phyloP scores from a whole-genome alignment of 2,888 invertebrate genomes.

The Phortica okadai region DNA sequence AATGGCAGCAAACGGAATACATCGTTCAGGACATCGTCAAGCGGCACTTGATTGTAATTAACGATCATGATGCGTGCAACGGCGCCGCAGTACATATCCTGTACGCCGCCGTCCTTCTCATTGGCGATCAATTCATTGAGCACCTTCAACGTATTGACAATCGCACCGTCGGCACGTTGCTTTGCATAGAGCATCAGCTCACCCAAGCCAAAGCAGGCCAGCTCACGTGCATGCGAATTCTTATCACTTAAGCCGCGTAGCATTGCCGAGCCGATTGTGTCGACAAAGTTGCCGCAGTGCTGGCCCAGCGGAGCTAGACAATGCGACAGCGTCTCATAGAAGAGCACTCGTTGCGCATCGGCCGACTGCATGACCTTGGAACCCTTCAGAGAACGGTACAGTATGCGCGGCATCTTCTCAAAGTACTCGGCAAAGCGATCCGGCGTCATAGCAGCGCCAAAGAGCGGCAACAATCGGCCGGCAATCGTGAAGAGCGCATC shows the following conservation, averaged over 20 bases:
- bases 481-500: not conserved
- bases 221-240: not conserved
- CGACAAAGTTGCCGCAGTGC: conserved; percentile 40
- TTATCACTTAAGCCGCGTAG: conserved; percentile 30
- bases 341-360: not conserved
- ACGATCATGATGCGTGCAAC: conserved; percentile 6
- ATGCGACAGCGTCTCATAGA: conserved; percentile 27
- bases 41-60: not conserved
- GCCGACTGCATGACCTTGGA: not conserved
- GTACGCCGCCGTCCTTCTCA: not conserved
- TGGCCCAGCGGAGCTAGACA: conserved; percentile 42
- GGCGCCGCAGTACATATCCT: conserved; percentile 16
- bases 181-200: conserved; percentile 22
- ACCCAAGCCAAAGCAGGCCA: conserved; percentile 20
- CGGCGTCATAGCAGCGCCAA: conserved; percentile 32
- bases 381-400: not conserved
- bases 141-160: not conserved
- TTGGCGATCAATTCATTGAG: not conserved
- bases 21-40: not conserved
- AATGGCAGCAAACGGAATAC: not conserved
- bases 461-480: conserved; percentile 32
- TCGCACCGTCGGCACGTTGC: not conserved
- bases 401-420: conserved; percentile 3
- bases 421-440: conserved; percentile 39
- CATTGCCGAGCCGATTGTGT: conserved; percentile 36